Evolutionary conservation across 2,113 vertebrate species (phyloP), one percentile per base, ranked within the genome.

Genomic region (Corythornis cristatus): DNA sequence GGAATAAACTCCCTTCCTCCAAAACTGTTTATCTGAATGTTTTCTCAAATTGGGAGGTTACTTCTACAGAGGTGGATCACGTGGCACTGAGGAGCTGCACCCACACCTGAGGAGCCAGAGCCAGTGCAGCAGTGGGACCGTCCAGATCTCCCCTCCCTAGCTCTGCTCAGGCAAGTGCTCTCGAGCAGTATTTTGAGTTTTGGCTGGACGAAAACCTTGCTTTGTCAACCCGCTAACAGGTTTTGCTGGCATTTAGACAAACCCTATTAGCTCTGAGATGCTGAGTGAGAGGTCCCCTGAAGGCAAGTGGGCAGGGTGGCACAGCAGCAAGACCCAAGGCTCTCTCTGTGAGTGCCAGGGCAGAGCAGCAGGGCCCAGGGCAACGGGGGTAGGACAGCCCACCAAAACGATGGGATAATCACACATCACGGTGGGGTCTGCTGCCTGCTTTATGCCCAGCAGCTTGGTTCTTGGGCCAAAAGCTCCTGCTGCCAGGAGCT

Each of bases 51-150:
- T 20, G 21, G 17, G 21, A 40, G 28, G 80, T 50, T 31, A 3
- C 25, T 26, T 68, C 45, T 13, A 5, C 58, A 33, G 37, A 29
- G 53, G 6, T 33, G 48, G 28, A 57, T 68, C 21, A 0, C 40
- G 2, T 11, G 56, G 31, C 53, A 29, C 42, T 46, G 8, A 8
- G 54, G 28, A 79, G 25, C 5, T 8, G 31, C 15, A 2, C 9
- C 78, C 3, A 0, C 37, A 26, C 6, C 46, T 1, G 1, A 68
- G 76, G 56, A 74, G 37, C 51, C 60, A 23, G 81, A 43, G 67
- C 29, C 4, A 3, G 43, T 6, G 0, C 28, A 16, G 57, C 65
- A 35, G 21, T 2, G 0, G 67, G n/a, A 58, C 19, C 0, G 0
- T 23, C 0, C 2, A 21, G 45, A 88, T 10, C 23, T n/a, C 14